Percentiles rank a stretch among this genome's conserved stretches.
phyloP scores from a whole-genome alignment of 2,113 vertebrate species.

The Peromyscus leucopus region DNA sequence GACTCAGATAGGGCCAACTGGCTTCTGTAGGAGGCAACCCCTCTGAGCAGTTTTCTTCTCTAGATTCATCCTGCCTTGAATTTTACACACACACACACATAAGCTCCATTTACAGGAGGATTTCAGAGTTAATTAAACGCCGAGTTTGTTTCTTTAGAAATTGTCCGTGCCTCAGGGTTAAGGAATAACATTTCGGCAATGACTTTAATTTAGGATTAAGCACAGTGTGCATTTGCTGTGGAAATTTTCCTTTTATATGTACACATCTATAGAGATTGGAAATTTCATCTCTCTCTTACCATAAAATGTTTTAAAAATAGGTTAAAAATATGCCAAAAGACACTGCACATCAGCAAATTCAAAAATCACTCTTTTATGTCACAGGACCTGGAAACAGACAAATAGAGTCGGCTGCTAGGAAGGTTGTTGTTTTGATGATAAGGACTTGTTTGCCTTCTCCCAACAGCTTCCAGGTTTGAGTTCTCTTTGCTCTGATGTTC shows the following conservation, averaged over 20 bases:
- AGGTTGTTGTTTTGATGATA: slow-evolving; percentile 69
- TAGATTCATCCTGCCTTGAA: slow-evolving; percentile 83
- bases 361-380: slow-evolving; percentile 56
- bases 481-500: slow-evolving; percentile 57
- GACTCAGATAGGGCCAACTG: slow-evolving; percentile 82
- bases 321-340: slow-evolving; percentile 22
- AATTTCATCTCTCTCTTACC: background rate
- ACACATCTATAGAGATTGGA: slow-evolving; percentile 7
- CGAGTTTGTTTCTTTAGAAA: slow-evolving; percentile 84
- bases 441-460: slow-evolving; percentile 44
- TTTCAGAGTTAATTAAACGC: slow-evolving; percentile 87
- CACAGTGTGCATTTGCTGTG: slow-evolving; percentile 53
- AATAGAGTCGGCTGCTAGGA: slow-evolving; percentile 58
- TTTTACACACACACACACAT: slow-evolving; percentile 75
- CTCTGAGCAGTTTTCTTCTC: slow-evolving; percentile 82
- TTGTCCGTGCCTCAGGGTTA: slow-evolving; percentile 65
- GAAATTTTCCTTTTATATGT: slow-evolving; percentile 64
- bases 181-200: slow-evolving; percentile 76
- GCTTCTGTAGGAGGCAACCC: slow-evolving; percentile 79
- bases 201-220: slow-evolving; percentile 83
- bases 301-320: slow-evolving; percentile 62
- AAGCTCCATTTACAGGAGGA: slow-evolving; percentile 79
- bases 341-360: slow-evolving; percentile 79
- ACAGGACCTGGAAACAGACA: slow-evolving; percentile 65
- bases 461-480: slow-evolving; percentile 13